A percentile compares a stretch with the other conserved stretches of the same genome.
phyloP scores from a whole-genome alignment of 2,888 invertebrate species.

The Chymomyza fuscimana region DNA sequence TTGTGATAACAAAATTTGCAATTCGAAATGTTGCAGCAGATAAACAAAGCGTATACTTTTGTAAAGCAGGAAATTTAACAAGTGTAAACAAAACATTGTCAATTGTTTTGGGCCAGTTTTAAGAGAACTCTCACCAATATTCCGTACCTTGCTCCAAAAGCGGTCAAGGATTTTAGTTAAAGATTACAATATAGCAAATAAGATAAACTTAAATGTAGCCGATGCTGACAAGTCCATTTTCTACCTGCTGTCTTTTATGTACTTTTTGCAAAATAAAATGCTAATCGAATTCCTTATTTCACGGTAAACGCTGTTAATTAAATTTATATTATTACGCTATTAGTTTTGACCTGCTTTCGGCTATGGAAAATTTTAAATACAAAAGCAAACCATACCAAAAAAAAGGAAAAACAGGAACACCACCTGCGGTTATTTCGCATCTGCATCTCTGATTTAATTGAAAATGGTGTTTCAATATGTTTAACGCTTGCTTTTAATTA shows the following conservation, averaged over 20 bases:
- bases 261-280: not conserved
- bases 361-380: not conserved
- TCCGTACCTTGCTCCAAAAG: no score
- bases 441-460: conserved; percentile 50
- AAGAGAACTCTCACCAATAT: not conserved
- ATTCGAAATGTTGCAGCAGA: conserved; percentile 40
- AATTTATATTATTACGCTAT: conserved; percentile 40
- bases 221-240: no score
- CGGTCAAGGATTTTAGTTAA: no score
- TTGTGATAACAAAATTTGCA: conserved; percentile 47
- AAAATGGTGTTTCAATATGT: conserved; percentile 41
- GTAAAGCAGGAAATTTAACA: not conserved
- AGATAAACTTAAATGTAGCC: no score
- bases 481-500: conserved; percentile 54
- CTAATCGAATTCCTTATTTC: not conserved
- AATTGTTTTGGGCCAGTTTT: not conserved
- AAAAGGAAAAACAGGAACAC: conserved; percentile 5
- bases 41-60: not conserved
- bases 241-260: not conserved
- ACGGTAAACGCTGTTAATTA: conserved; percentile 17
- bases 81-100: not conserved
- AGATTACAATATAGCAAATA: no score
- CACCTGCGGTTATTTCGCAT: conserved; percentile 34
- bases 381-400: not conserved
- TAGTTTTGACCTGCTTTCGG: conserved; percentile 13